Conservation (phyloP, 2,113 vertebrate species). For the Piliocolobus tephrosceles region DNA sequence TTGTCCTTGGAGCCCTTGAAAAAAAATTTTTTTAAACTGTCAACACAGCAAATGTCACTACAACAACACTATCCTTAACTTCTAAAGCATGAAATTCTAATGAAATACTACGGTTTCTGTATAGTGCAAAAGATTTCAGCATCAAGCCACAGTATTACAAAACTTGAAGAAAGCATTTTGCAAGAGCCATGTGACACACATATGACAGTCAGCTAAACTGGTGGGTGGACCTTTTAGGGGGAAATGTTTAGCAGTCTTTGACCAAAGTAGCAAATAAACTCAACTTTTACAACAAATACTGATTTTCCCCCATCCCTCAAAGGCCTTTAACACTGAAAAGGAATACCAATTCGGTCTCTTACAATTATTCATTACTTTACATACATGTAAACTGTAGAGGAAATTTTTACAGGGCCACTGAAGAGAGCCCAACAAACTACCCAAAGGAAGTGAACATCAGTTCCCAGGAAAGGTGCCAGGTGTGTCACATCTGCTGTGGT, state of each 20-base stretch:
- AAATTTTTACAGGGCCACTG: not conserved
- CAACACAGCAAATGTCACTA: conserved; percentile 17
- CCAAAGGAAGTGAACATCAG: conserved; percentile 29
- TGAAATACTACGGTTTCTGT: conserved; percentile 22
- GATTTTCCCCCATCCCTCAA: not conserved
- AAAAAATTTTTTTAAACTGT: conserved; percentile 9
- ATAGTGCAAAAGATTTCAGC: conserved; percentile 58
- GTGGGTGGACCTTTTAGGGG: conserved; percentile 76
- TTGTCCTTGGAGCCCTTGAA: conserved; percentile 1
- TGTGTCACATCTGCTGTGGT: conserved; percentile 58
- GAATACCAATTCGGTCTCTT: not conserved
- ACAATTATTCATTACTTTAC: not conserved
- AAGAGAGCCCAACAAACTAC: not conserved
- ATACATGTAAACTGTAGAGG: not conserved
- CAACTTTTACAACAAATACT: conserved; percentile 21
- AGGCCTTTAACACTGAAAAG: not conserved
- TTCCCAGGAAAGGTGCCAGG: conserved; percentile 55
- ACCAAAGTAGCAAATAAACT: conserved; percentile 44
- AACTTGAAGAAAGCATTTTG: conserved; percentile 86
- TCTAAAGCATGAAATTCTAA: conserved; percentile 44
- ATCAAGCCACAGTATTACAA: conserved; percentile 83
- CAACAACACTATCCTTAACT: conserved; percentile 5
- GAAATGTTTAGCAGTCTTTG: conserved; percentile 34
- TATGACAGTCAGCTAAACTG: conserved; percentile 89
- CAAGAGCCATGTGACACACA: conserved; percentile 94